These are phyloP conservation scores for Agrochola litura DNA, from an alignment of 2,888 invertebrate species.

Conservation along the genomic window DNA sequence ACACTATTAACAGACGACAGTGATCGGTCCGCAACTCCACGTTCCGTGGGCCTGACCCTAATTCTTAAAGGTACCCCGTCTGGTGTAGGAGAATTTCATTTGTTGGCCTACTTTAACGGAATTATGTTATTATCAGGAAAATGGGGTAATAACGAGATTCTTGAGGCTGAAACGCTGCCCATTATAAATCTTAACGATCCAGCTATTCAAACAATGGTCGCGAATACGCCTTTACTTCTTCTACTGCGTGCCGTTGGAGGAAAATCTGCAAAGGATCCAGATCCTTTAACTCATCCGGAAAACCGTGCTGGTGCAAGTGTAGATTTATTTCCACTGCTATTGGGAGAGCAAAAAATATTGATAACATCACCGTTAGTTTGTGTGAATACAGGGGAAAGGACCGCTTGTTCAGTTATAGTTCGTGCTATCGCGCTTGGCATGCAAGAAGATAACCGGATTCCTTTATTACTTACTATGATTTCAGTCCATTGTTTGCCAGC, in stretches of 20 bases:
- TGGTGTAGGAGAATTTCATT: conserved; percentile 73
- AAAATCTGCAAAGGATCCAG: conserved; percentile 79
- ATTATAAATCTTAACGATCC: conserved; percentile 76
- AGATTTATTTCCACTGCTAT: conserved; percentile 82
- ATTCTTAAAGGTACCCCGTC: conserved; percentile 72
- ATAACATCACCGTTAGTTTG: conserved; percentile 72
- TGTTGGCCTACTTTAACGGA: conserved; percentile 77
- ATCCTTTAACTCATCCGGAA: conserved; percentile 79
- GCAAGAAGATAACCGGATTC: conserved; percentile 67
- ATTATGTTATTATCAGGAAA: conserved; percentile 73
- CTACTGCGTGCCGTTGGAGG: conserved; percentile 75
- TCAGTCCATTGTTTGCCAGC: conserved; percentile 84
- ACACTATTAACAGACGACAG: conserved; percentile 63
- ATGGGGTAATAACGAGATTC: conserved; percentile 72
- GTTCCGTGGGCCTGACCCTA: conserved; percentile 70
- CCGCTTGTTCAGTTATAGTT: conserved; percentile 74
- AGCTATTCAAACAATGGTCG: conserved; percentile 69
- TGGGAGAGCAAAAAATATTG: conserved; percentile 80
- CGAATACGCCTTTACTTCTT: conserved; percentile 81
- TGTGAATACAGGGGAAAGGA: conserved; percentile 73
- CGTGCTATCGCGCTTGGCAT: conserved; percentile 68
- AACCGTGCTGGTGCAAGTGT: conserved; percentile 83
- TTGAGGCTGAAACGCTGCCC: conserved; percentile 69
- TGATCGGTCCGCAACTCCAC: conserved; percentile 64
- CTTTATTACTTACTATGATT: conserved; percentile 81